Base-by-base conservation (phyloP, 2,797 vertebrate species). In the Sebastes diaconus region DNA sequence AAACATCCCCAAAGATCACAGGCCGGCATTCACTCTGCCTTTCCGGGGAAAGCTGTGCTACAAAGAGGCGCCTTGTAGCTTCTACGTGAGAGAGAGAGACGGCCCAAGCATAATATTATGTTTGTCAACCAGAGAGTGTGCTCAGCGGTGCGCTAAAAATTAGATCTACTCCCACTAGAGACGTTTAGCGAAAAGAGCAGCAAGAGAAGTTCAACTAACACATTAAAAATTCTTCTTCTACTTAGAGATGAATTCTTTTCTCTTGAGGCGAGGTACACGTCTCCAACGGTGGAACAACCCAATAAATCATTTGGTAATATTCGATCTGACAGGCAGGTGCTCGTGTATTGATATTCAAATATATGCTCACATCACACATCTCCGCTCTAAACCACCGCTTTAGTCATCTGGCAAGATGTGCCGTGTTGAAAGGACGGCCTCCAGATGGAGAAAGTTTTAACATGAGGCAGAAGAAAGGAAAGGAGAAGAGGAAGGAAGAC, bases 91-190 rank as follows among this genome's bases (percentile, higher is more conserved):
- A 86, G 84, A 86, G 80, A 86, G 84, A 90, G 61, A 87, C 84
- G 76, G 87, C 77, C 85, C 52, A 68, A 85, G 87, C 82, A 95
- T 93, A 96, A 96, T 95, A 94, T 96, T 96, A 91, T 95, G 93
- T 94, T 95, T 95, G 91, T 94, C 88, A 89, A 91, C 92, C 81
- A 79, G 83, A 87, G 90, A 92, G 92, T 84, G 92, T 84, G 87
- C 90, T 90, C 87, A 68, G 90, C 20, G 75, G 85, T 81, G 89
- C 81, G 67, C 89, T 91, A 90, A 91, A 95, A 93, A 92, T 91
- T 87, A 92, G 90, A 89, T 90, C 72, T 70, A 79, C 90, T 93
- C 85, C 92, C 91, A 73, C 65, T 32, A 75, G 87, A 93, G 85
- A 84, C 74, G 66, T 84, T 82, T 54, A 80, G 76, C 68, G 68